Conservation (phyloP, 2,888 invertebrate genomes). For the Automeris io region DNA sequence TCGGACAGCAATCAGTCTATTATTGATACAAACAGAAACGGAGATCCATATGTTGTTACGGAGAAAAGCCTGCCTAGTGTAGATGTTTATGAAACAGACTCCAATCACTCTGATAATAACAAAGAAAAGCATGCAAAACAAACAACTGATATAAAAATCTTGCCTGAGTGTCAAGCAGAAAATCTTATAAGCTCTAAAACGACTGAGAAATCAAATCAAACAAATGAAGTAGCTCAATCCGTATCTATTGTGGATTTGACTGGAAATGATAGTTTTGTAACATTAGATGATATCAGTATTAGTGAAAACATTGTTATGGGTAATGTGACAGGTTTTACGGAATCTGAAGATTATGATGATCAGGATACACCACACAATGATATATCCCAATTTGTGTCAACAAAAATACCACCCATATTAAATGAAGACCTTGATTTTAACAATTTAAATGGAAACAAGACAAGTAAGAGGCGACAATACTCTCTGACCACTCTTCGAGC, state of each 20-base stretch:
- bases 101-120: conserved; percentile 46
- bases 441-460: conserved; percentile 58
- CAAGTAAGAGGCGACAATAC: conserved; percentile 47
- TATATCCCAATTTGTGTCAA: conserved; percentile 50
- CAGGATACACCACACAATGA: conserved; percentile 21
- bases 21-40: conserved; percentile 36
- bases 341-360: conserved; percentile 36
- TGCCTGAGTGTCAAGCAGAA: conserved; percentile 22
- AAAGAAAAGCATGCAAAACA: conserved; percentile 22
- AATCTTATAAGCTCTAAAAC: conserved; percentile 16
- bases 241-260: conserved; percentile 42
- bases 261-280: conserved; percentile 26
- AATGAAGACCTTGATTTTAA: conserved; percentile 65
- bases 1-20: conserved; percentile 74
- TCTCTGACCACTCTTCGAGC: conserved; percentile 57
- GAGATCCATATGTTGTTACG: conserved; percentile 44
- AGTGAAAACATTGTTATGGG: conserved; percentile 58
- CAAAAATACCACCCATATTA: conserved; percentile 61
- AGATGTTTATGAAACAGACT: conserved; percentile 78
- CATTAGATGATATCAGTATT: conserved; percentile 30
- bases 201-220: conserved; percentile 12
- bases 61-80: conserved; percentile 56
- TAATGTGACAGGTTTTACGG: conserved; percentile 56
- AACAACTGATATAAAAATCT: conserved; percentile 29
- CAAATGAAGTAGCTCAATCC: not conserved